These are phyloP conservation scores for Saccopteryx leptura DNA, from an alignment of 2,113 vertebrate genomes.

Conservation along the genomic window DNA sequence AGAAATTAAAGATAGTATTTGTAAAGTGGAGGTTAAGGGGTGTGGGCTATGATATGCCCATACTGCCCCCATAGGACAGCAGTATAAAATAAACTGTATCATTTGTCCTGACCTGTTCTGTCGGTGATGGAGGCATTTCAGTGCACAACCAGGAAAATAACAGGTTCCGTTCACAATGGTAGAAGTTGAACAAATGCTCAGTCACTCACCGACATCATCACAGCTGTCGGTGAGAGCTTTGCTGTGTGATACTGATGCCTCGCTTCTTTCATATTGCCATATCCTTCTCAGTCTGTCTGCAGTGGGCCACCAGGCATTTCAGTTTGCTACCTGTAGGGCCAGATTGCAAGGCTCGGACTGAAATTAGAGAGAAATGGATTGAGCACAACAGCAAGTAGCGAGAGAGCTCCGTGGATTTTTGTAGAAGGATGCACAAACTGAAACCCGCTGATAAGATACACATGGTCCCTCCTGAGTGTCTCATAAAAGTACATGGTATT, in stretches of 20 bases:
- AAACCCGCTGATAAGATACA: conserved; percentile 63
- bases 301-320: conserved; percentile 87
- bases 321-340: conserved; percentile 87
- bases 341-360: conserved; percentile 67
- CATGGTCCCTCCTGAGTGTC: not conserved
- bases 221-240: conserved; percentile 81
- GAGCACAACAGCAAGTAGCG: conserved; percentile 65
- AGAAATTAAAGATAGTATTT: conserved; percentile 65
- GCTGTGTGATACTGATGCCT: conserved; percentile 80
- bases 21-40: conserved; percentile 65
- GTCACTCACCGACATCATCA: conserved; percentile 82
- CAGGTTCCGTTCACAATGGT: conserved; percentile 89
- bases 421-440: conserved; percentile 63
- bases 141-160: conserved; percentile 89
- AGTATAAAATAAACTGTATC: conserved; percentile 89
- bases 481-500: not conserved
- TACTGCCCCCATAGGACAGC: conserved; percentile 71
- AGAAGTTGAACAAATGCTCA: conserved; percentile 91
- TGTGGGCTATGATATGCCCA: conserved; percentile 35
- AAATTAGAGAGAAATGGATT: conserved; percentile 78
- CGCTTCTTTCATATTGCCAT: conserved; percentile 82
- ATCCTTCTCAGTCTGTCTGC: conserved; percentile 87
- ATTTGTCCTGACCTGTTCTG: conserved; percentile 89
- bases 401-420: conserved; percentile 69
- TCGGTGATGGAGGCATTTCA: conserved; percentile 91